A percentile compares a stretch with the other conserved stretches of the same genome.
These are phyloP conservation scores for Girardinichthys multiradiatus DNA, from an alignment of 2,113 vertebrate genomes.

Conservation along the genomic window DNA sequence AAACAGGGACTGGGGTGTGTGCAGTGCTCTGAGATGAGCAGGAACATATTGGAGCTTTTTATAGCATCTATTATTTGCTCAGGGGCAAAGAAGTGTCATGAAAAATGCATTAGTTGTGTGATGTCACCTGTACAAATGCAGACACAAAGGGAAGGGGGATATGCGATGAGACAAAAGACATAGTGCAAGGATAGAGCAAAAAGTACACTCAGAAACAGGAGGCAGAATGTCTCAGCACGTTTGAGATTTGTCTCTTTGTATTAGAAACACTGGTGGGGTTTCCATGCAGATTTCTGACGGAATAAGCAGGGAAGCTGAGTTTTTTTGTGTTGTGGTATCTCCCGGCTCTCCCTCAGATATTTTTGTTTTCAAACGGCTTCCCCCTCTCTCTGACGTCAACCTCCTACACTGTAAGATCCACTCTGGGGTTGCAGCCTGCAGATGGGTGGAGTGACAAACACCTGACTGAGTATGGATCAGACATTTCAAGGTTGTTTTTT, in stretches of 20 bases:
- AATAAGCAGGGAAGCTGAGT: conserved; percentile 30
- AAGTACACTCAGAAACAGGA: not conserved
- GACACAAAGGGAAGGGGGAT: conserved; percentile 17
- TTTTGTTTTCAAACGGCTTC: conserved; percentile 17
- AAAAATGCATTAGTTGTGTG: conserved; percentile 65
- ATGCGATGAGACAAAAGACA: conserved; percentile 29
- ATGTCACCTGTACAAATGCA: conserved; percentile 49
- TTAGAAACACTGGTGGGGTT: conserved; percentile 48
- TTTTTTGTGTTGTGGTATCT: conserved; percentile 19
- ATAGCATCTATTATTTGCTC: conserved; percentile 63
- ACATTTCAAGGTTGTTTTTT: not conserved
- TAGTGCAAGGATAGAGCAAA: conserved; percentile 8
- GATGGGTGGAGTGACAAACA: conserved; percentile 2
- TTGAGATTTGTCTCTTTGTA: conserved; percentile 52
- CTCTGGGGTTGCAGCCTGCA: not conserved
- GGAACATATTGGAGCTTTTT: conserved; percentile 44
- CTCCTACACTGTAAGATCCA: conserved; percentile 11
- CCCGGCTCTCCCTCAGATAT: conserved; percentile 10
- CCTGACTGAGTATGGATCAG: not conserved
- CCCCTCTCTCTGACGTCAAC: conserved; percentile 36
- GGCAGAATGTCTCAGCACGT: conserved; percentile 30
- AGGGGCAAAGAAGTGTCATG: conserved; percentile 53
- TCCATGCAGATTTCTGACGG: conserved; percentile 29
- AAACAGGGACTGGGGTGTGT: not conserved
- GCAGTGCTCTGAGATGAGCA: conserved; percentile 6